Evolutionary conservation across 2,888 invertebrate species (phyloP).

Genomic region (Candidula unifasciata): DNA sequence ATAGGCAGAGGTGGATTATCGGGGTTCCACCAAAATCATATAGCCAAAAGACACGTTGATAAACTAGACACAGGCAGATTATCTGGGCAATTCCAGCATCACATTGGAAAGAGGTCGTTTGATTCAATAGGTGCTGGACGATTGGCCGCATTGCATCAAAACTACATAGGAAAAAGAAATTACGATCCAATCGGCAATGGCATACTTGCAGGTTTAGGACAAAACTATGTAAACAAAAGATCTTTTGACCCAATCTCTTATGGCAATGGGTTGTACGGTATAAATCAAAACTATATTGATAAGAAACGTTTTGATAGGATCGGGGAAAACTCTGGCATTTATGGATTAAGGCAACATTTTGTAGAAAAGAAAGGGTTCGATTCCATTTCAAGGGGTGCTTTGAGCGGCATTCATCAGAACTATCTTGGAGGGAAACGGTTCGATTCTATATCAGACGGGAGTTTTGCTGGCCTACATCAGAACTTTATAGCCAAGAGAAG

Average conservation of each 20-base stretch:
- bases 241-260: not conserved
- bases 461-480: not conserved
- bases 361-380: constrained; percentile 16
- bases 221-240: constrained; percentile 19
- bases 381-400: not conserved
- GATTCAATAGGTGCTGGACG: not conserved
- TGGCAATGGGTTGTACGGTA: not conserved
- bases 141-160: not conserved
- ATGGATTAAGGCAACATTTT: not conserved
- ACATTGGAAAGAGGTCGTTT: not conserved
- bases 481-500: not conserved
- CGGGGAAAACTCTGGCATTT: not conserved
- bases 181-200: constrained; percentile 15
- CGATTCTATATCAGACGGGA: not conserved
- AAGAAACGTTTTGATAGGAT: not conserved
- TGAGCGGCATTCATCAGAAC: not conserved
- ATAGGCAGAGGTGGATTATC: not conserved
- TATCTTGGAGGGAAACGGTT: not conserved
- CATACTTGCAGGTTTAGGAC: constrained; percentile 12
- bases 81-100: not conserved
- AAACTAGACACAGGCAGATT: not conserved
- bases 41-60: not conserved
- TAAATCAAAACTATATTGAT: not conserved
- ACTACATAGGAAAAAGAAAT: not conserved
- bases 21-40: not conserved